These are phyloP conservation scores for Lobophora halterata DNA, from an alignment of 2,888 invertebrate species.

Conservation along the genomic window DNA sequence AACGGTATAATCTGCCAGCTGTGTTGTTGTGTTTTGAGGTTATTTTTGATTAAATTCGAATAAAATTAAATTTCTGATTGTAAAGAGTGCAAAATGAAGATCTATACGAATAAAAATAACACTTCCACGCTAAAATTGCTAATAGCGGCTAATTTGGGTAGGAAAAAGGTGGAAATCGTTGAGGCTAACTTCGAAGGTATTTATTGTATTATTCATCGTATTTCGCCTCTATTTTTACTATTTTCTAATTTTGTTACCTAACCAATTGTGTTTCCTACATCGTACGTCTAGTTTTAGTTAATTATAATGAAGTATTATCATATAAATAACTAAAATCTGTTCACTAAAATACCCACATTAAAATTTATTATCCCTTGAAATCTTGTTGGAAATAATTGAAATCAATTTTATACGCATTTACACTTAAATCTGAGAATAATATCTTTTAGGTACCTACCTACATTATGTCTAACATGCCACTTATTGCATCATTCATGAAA, in stretches of 20 bases:
- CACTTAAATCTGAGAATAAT: too few species aligned
- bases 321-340: too few species aligned
- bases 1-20: constrained; percentile 24
- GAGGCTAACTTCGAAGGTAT: constrained; percentile 83
- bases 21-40: constrained; percentile 7
- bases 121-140: constrained; percentile 87
- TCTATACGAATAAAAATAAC: constrained; percentile 88
- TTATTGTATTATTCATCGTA: too few species aligned
- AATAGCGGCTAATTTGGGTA: constrained; percentile 84
- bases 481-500: constrained; percentile 1
- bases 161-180: constrained; percentile 79
- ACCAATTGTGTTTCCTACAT: too few species aligned
- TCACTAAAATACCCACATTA: too few species aligned
- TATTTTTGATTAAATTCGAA: constrained; percentile 29
- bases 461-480: neutral
- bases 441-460: neutral
- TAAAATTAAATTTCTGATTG: constrained; percentile 11
- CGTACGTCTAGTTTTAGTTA: too few species aligned
- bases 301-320: too few species aligned
- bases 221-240: too few species aligned
- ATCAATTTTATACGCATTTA: too few species aligned
- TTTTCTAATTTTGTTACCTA: too few species aligned
- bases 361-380: too few species aligned
- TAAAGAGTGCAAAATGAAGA: constrained; percentile 80
- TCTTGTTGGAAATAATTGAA: too few species aligned